These are phyloP conservation scores for Drosophila tropicalis DNA, from an alignment of 1,140 invertebrate species.

Conservation along the genomic window DNA sequence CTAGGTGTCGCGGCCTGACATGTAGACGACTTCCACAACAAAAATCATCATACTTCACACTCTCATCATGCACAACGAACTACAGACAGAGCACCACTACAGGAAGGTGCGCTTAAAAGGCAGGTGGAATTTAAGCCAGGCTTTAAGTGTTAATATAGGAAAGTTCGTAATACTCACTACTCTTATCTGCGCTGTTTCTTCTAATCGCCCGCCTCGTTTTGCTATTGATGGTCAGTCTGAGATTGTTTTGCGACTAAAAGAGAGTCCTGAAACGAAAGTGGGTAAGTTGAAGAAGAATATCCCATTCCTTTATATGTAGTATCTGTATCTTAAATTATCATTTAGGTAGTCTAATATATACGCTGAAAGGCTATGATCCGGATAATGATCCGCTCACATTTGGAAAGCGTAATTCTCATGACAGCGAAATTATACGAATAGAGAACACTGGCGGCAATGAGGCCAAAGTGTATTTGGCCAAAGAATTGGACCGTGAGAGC, in stretches of 20 bases:
- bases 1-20: slow-evolving; percentile 62
- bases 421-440: slow-evolving; percentile 92
- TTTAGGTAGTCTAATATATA: slow-evolving; percentile 92
- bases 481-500: slow-evolving; percentile 94
- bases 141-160: slow-evolving; percentile 23
- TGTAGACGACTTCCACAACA: slow-evolving; percentile 38
- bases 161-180: slow-evolving; percentile 48
- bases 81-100: slow-evolving; percentile 35
- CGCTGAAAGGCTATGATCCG: slow-evolving; percentile 90
- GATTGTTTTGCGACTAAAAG: slow-evolving; percentile 94
- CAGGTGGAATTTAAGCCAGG: not conserved
- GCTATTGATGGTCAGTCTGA: slow-evolving; percentile 93
- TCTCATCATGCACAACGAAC: slow-evolving; percentile 60
- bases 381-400: slow-evolving; percentile 94
- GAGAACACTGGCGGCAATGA: slow-evolving; percentile 91
- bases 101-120: slow-evolving; percentile 78
- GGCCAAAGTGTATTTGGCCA: slow-evolving; percentile 94
- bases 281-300: slow-evolving; percentile 85
- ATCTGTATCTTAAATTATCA: not conserved
- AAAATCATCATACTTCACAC: not conserved
- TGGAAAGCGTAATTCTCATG: slow-evolving; percentile 90
- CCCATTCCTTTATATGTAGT: not conserved
- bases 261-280: slow-evolving; percentile 92
- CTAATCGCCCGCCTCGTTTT: slow-evolving; percentile 92
- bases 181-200: slow-evolving; percentile 32